Evolutionary conservation across 2,113 vertebrate species (phyloP).

Genomic region (Stigmatopora nigra): DNA sequence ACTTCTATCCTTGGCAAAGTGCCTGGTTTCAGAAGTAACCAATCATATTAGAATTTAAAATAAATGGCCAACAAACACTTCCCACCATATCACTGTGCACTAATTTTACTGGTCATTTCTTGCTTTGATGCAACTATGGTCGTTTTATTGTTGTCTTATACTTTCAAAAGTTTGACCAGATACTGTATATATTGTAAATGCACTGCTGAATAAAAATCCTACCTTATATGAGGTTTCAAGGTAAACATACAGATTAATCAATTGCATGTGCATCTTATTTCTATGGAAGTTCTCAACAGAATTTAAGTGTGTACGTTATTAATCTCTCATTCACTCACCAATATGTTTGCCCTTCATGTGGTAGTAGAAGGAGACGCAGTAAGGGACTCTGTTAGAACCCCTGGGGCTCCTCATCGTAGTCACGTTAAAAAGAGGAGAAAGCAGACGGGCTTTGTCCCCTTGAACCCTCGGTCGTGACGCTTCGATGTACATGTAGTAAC

Average conservation of each 20-base stretch:
- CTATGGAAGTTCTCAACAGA: constrained; percentile 1
- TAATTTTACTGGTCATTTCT: too few relatives aligned
- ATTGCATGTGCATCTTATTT: constrained; percentile 3
- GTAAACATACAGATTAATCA: not conserved
- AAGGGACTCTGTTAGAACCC: constrained; percentile 80
- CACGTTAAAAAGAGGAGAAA: constrained; percentile 92
- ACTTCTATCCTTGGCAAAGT: too few relatives aligned
- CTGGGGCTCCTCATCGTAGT: constrained; percentile 68
- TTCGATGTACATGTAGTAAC: constrained; percentile 98
- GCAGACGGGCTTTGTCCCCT: constrained; percentile 86
- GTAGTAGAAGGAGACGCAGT: constrained; percentile 96
- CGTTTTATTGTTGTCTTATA: too few relatives aligned
- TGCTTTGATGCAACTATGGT: too few relatives aligned
- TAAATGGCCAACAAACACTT: not conserved
- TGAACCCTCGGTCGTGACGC: constrained; percentile 79
- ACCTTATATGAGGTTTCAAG: not conserved
- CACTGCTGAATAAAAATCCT: too few relatives aligned
- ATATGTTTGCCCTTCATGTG: constrained; percentile 98
- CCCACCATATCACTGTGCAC: too few relatives aligned
- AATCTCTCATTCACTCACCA: constrained; percentile 72
- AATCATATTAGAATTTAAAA: not conserved
- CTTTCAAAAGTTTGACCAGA: too few relatives aligned
- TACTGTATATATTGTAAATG: not conserved
- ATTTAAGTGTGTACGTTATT: constrained; percentile 2
- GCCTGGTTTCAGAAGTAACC: too few relatives aligned